A percentile compares a stretch with the other conserved stretches of the same genome.
phyloP scores from a whole-genome alignment of 2,888 invertebrate genomes.

The Coenonympha glycerion region DNA sequence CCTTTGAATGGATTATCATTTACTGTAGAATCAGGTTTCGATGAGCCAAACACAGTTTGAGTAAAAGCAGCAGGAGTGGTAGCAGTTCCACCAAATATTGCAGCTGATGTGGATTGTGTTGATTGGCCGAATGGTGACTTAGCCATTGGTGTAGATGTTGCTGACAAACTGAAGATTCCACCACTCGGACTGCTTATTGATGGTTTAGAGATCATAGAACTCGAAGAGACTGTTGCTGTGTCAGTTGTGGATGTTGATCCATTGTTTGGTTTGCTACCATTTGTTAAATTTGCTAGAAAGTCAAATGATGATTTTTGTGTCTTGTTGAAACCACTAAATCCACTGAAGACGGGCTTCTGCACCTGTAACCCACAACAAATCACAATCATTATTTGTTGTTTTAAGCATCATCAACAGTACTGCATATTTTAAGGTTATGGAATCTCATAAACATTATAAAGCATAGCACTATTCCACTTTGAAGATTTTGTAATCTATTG shows the following conservation, averaged over 20 bases:
- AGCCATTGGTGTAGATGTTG: constrained; percentile 32
- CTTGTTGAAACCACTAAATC: constrained; percentile 81
- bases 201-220: constrained; percentile 44
- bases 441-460: too few relatives aligned
- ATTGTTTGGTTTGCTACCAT: constrained; percentile 56
- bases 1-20: constrained; percentile 52
- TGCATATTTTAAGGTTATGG: too few relatives aligned
- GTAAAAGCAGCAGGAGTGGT: constrained; percentile 13
- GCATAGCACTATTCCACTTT: too few relatives aligned
- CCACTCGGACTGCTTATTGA: constrained; percentile 39
- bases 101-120: constrained; percentile 32
- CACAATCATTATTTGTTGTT: background rate
- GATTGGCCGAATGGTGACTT: constrained; percentile 40
- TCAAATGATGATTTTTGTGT: constrained; percentile 73
- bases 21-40: constrained; percentile 50
- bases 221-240: constrained; percentile 40
- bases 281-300: constrained; percentile 76
- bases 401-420: background rate
- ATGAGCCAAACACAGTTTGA: constrained; percentile 21
- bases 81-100: constrained; percentile 39
- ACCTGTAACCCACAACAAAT: constrained; percentile 45
- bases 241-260: constrained; percentile 45
- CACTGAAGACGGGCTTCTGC: constrained; percentile 79
- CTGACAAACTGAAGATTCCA: constrained; percentile 40
- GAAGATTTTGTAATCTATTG: too few relatives aligned